Percentiles rank a stretch among this genome's conserved stretches.
phyloP scores from a whole-genome alignment of 1,140 invertebrate genomes.

The Octopus sinensis region DNA sequence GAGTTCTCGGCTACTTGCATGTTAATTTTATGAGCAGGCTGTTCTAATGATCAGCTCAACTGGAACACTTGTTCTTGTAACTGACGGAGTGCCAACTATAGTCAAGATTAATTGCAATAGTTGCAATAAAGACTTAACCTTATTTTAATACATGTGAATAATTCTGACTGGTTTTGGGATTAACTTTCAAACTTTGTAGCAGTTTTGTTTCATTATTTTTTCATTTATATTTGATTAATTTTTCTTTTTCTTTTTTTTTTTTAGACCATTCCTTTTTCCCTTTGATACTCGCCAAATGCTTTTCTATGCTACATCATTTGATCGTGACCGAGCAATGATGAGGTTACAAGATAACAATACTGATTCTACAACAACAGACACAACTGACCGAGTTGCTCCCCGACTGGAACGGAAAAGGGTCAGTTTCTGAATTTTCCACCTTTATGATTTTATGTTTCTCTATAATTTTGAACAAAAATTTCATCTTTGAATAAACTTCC shows the following conservation, averaged over 20 bases:
- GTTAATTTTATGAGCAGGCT: no score
- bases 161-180: no score
- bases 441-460: background rate
- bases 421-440: constrained; percentile 9
- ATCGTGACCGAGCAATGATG: constrained; percentile 83
- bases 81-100: no score
- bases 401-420: constrained; percentile 78
- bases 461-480: background rate
- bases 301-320: constrained; percentile 94
- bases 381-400: constrained; percentile 83
- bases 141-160: no score
- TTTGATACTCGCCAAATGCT: constrained; percentile 93
- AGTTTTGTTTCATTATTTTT: no score
- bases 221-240: no score
- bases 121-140: no score
- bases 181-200: no score
- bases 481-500: background rate
- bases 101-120: no score
- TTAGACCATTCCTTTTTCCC: constrained; percentile 87
- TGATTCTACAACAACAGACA: constrained; percentile 63
- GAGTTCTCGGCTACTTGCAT: no score
- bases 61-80: no score
- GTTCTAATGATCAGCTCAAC: no score
- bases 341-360: constrained; percentile 84
- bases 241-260: constrained; percentile 36